A percentile compares a stretch with the other conserved stretches of the same genome.
These are phyloP conservation scores for Poeciliopsis prolifica DNA, from an alignment of 2,113 vertebrate genomes.

Conservation along the genomic window DNA sequence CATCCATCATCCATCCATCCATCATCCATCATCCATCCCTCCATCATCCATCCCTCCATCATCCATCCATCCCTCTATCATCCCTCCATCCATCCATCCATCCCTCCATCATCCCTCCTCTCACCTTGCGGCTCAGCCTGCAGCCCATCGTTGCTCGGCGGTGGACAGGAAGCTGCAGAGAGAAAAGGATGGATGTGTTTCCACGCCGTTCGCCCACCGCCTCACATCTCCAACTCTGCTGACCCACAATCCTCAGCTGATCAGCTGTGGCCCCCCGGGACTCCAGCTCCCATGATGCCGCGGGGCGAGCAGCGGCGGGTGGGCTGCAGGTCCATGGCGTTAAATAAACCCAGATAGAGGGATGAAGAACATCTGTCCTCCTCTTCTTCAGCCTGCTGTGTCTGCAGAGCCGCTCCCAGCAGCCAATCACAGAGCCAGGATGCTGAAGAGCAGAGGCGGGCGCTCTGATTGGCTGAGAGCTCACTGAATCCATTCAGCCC, in stretches of 20 bases:
- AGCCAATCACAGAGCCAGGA: constrained; percentile 55
- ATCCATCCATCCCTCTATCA: not conserved
- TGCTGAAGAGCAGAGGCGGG: constrained; percentile 24
- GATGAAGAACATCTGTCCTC: constrained; percentile 1
- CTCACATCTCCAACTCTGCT: constrained; percentile 65
- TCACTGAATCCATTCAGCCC: constrained; percentile 53
- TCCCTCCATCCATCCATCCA: not conserved
- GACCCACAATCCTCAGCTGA: constrained; percentile 36
- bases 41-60: not conserved
- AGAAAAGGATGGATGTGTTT: constrained; percentile 28
- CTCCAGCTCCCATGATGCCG: constrained; percentile 64
- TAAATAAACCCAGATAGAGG: not conserved
- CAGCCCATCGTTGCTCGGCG: constrained; percentile 61
- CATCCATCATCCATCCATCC: too few relatives aligned
- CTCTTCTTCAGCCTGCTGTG: constrained; percentile 23
- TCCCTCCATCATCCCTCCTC: constrained; percentile 27
- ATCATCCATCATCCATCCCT: constrained; percentile 11
- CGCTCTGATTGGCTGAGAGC: constrained; percentile 54
- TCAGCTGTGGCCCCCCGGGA: constrained; percentile 51
- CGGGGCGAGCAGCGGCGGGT: constrained; percentile 52
- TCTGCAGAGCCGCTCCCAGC: constrained; percentile 24
- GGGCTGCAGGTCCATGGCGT: constrained; percentile 48
- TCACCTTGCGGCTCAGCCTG: constrained; percentile 69
- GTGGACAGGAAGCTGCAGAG: not conserved
- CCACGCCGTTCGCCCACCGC: constrained; percentile 38